Evolutionary conservation across 2,113 vertebrate species (phyloP).

Genomic region (Typhlomys cinereus): DNA sequence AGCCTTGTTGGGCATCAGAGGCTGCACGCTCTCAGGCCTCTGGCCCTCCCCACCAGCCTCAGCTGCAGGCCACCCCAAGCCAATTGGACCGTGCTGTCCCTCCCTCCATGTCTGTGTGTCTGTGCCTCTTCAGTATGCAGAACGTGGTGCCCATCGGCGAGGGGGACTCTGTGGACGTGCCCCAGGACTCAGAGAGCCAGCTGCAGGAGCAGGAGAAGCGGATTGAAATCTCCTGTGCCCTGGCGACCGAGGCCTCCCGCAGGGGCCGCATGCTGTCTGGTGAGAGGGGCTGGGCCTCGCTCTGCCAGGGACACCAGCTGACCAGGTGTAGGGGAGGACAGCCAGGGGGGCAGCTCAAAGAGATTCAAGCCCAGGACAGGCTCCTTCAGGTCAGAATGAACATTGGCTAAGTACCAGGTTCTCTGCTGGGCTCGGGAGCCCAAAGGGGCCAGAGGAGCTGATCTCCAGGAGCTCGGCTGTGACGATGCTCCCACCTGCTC

Average conservation of each 20-base stretch:
- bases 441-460: neutral
- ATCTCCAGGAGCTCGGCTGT: neutral
- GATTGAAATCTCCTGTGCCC: constrained; percentile 96
- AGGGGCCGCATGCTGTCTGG: constrained; percentile 96
- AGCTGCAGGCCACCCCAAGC: neutral
- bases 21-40: neutral
- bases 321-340: constrained; percentile 67
- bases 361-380: neutral
- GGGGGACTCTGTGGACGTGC: constrained; percentile 88
- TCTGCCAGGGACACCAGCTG: constrained; percentile 64
- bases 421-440: neutral
- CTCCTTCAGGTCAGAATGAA: neutral
- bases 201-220: constrained; percentile 97
- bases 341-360: constrained; percentile 16
- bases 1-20: constrained; percentile 52
- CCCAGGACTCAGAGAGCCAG: constrained; percentile 91
- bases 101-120: constrained; percentile 74
- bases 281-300: constrained; percentile 86
- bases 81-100: constrained; percentile 58
- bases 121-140: constrained; percentile 90
- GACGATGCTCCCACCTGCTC: fast-evolving
- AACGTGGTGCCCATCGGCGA: constrained; percentile 93
- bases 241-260: constrained; percentile 96
- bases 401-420: neutral
- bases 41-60: neutral